A percentile compares a stretch with the other conserved stretches of the same genome.
Evolutionary conservation across 2,888 invertebrate species (phyloP).

Genomic region (Phengaris alcon): DNA sequence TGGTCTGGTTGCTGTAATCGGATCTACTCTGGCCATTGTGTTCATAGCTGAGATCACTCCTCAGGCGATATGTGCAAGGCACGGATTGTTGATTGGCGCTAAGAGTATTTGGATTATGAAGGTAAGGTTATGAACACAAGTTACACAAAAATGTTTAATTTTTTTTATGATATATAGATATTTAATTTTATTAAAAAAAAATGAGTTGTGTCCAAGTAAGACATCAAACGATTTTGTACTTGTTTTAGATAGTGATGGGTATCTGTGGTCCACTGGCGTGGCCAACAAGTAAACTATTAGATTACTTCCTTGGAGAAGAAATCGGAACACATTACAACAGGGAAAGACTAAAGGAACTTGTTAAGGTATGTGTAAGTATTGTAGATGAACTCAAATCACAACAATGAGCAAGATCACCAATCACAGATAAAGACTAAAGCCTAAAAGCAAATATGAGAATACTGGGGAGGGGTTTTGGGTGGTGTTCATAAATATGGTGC

Average conservation of each 20-base stretch:
- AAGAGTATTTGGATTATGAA: slow-evolving; percentile 96
- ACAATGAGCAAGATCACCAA: background rate
- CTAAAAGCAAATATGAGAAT: too few species aligned
- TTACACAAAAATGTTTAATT: too few species aligned
- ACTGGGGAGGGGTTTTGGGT: background rate
- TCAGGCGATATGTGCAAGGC: slow-evolving; percentile 95
- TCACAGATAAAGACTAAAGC: background rate
- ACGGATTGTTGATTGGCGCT: slow-evolving; percentile 96
- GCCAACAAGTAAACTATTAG: slow-evolving; percentile 95
- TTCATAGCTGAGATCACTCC: slow-evolving; percentile 99
- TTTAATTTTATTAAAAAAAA: background rate
- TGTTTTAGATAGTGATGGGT: slow-evolving; percentile 88
- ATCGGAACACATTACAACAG: slow-evolving; percentile 98
- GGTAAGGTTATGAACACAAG: slow-evolving; percentile 46
- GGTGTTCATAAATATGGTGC: background rate
- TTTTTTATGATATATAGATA: background rate
- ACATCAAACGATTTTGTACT: slow-evolving; percentile 80
- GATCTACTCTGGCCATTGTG: slow-evolving; percentile 95
- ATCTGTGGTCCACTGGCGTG: slow-evolving; percentile 95
- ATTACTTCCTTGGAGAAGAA: slow-evolving; percentile 95
- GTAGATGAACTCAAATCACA: too few species aligned
- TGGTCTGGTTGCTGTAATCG: slow-evolving; percentile 92
- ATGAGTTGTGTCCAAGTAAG: background rate
- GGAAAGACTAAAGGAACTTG: slow-evolving; percentile 96
- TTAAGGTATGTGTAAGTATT: slow-evolving; percentile 81